phyloP scores from a whole-genome alignment of 92 coral and sea anemone species.

The Epizoanthus illoricatus region DNA sequence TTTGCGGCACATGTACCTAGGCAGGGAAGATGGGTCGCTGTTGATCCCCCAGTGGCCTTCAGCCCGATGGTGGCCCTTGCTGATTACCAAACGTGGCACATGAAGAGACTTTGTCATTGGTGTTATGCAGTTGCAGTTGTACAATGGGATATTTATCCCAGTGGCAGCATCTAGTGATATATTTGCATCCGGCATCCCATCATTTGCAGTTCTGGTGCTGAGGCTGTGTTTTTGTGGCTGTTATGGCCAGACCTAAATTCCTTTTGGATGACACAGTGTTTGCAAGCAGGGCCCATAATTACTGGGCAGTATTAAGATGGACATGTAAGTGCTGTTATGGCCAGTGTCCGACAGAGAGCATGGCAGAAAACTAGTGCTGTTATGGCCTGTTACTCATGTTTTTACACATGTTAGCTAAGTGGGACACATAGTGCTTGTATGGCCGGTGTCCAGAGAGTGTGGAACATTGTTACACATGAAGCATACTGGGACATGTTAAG shows the following conservation, averaged over 20 bases:
- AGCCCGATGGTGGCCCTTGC: slow-evolving; percentile 76
- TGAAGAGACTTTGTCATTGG: slow-evolving; percentile 51
- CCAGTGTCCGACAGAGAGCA: not conserved
- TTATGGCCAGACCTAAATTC: slow-evolving; percentile 23
- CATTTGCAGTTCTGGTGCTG: slow-evolving; percentile 53
- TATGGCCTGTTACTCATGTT: slow-evolving; percentile 5
- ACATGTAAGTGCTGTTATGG: slow-evolving; percentile 5
- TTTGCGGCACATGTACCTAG: slow-evolving; percentile 70
- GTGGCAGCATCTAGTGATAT: slow-evolving; percentile 54
- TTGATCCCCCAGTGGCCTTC: slow-evolving; percentile 67
- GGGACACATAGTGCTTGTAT: slow-evolving; percentile 7
- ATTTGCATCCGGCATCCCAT: slow-evolving; percentile 53
- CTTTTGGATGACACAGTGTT: slow-evolving; percentile 16
- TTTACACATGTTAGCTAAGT: slow-evolving; percentile 4
- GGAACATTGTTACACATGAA: not conserved
- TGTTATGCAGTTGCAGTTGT: slow-evolving; percentile 29
- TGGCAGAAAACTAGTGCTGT: slow-evolving; percentile 2
- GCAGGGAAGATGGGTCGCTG: slow-evolving; percentile 62
- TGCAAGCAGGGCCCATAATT: not conserved
- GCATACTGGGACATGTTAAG: not conserved
- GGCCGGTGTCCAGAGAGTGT: not conserved
- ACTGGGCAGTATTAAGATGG: not conserved
- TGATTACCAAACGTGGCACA: slow-evolving; percentile 41
- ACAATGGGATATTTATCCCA: slow-evolving; percentile 46
- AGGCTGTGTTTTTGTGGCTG: slow-evolving; percentile 39